Conservation (phyloP, 2,113 vertebrate species). For the Hepsetus odoe region DNA sequence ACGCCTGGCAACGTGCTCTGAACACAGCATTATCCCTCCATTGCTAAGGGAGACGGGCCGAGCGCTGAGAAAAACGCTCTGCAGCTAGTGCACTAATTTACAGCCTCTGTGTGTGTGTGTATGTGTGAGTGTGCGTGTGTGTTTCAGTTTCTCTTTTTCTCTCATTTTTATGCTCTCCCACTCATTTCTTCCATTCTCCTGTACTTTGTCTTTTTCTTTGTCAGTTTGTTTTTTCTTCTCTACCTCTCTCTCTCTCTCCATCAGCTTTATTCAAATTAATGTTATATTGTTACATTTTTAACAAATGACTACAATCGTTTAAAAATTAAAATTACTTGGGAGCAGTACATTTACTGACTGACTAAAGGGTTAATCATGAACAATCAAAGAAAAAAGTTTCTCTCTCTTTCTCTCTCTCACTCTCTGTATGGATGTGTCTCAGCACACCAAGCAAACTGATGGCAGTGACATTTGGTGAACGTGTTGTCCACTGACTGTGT, state of each 20-base stretch:
- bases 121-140: background rate
- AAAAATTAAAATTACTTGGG: no score
- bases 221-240: background rate
- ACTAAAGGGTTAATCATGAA: background rate
- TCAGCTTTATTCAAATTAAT: background rate
- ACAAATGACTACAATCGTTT: background rate
- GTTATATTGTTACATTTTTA: background rate
- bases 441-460: background rate
- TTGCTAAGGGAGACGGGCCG: background rate
- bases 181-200: background rate
- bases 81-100: background rate
- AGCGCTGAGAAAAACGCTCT: background rate
- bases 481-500: conserved; percentile 39
- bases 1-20: conserved; percentile 37
- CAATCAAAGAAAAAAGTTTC: background rate
- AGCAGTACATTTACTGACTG: no score
- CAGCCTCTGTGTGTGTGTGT: background rate
- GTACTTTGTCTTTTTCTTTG: background rate
- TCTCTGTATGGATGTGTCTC: background rate
- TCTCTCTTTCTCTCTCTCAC: background rate
- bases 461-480: conserved; percentile 51
- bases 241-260: background rate
- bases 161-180: background rate
- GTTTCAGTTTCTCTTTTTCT: background rate
- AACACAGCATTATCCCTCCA: conserved; percentile 40